Evolutionary conservation across 2,888 invertebrate genomes (phyloP).

Genomic region (Zygothrica quintamaculata): DNA sequence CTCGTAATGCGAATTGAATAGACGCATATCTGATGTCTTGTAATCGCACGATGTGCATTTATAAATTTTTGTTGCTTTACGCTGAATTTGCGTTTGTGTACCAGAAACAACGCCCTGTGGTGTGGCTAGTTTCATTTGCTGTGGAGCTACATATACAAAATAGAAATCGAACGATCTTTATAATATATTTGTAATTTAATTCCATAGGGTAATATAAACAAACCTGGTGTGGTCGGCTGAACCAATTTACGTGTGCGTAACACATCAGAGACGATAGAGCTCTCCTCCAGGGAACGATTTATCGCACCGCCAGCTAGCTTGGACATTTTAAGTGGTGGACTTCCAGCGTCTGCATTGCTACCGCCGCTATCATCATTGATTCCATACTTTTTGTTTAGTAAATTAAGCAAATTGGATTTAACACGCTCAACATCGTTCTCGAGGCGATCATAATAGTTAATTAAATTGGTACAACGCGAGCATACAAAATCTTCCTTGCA

Average conservation of each 20-base stretch:
- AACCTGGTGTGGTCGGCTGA: slow-evolving; percentile 78
- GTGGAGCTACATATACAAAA: slow-evolving; percentile 24
- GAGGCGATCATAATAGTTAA: slow-evolving; percentile 85
- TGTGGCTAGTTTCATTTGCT: slow-evolving; percentile 72
- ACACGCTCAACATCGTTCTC: slow-evolving; percentile 85
- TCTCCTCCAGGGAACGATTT: slow-evolving; percentile 68
- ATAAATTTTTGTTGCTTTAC: slow-evolving; percentile 84
- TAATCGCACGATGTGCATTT: slow-evolving; percentile 85
- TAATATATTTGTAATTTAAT: too few species aligned
- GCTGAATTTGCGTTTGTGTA: slow-evolving; percentile 76
- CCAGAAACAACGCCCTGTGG: slow-evolving; percentile 50
- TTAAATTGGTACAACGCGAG: slow-evolving; percentile 84
- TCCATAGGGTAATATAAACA: slow-evolving; percentile 7
- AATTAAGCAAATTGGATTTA: slow-evolving; percentile 82
- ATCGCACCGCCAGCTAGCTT: slow-evolving; percentile 80
- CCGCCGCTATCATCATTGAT: slow-evolving; percentile 82
- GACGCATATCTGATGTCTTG: slow-evolving; percentile 84
- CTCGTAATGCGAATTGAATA: slow-evolving; percentile 84
- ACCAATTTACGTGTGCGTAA: slow-evolving; percentile 71
- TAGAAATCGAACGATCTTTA: neutral
- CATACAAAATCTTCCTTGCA: slow-evolving; percentile 85
- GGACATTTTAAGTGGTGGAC: slow-evolving; percentile 84
- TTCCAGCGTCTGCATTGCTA: slow-evolving; percentile 41
- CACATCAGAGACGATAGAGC: slow-evolving; percentile 54
- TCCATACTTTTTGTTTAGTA: slow-evolving; percentile 84